Base-by-base conservation (phyloP, 2,888 invertebrate genomes). In the Bibio marci region DNA sequence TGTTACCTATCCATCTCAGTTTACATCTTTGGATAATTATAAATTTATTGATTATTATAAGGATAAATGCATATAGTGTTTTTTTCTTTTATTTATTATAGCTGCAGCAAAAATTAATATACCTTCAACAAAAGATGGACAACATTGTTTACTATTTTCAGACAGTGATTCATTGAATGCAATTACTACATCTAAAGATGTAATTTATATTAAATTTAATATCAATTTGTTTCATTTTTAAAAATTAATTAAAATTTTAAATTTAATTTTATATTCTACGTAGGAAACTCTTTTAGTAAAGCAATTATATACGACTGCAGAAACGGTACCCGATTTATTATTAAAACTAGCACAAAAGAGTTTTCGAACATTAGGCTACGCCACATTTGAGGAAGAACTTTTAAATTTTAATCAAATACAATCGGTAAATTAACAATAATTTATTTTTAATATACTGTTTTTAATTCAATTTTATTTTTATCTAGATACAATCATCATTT, bases 251-350 rank as follows among this genome's bases (percentile, higher is more conserved):
- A 30, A 15, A 33, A 13, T 33, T n/a, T n/a, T n/a, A n/a, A n/a
- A n/a, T n/a, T n/a, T n/a, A n/a, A n/a, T n/a, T n/a, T n/a, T n/a
- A n/a, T 22, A 22, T 40, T 43, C 37, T 37, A 48, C 44, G 40
- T 52, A 82, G 80, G 85, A 85, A 57, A 79, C 80, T 12, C 78
- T 85, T 59, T 76, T 83, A 22, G 80, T 85, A 11, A 69, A 80
- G 44, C 77, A 77, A 46, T 69, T 80, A 48, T 77, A 74, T 26
- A 54, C 54, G 28, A 51, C 52, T 15, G 54, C 46, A 34, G 51
- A 52, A n/a, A 44, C 52, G 12, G 49, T 52, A 22, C 52, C 55
- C 3, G 80, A 80, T 52, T 59, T 85, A 42, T 78, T 79, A 1
- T 58, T 86, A 35, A 81, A 83, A 59, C 58, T 86, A 48, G 80